A percentile compares a stretch with the other conserved stretches of the same genome.
Evolutionary conservation across 2,888 invertebrate genomes (phyloP).

Genomic region (Aspidiotus rigidus): DNA sequence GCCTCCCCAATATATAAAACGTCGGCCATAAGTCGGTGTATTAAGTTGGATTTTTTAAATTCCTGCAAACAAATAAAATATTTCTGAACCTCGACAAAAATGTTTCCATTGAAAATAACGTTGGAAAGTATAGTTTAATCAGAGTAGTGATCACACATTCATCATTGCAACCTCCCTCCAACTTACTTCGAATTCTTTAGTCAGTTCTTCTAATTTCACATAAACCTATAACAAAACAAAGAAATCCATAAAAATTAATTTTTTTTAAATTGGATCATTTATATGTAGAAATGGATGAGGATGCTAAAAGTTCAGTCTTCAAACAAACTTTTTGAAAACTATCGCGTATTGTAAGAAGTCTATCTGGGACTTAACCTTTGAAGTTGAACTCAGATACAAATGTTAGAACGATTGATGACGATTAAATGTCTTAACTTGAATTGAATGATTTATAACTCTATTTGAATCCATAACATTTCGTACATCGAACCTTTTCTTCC

Average conservation of each 20-base stretch:
- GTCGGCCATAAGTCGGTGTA: background rate
- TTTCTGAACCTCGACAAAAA: background rate
- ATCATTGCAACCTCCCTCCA: conserved; percentile 1
- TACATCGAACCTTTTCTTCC: too few species aligned
- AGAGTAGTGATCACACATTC: conserved; percentile 1
- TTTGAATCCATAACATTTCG: too few species aligned
- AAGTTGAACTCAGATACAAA: too few species aligned
- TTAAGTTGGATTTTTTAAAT: conserved; percentile 2
- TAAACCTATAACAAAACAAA: conserved; percentile 2
- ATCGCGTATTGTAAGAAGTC: background rate
- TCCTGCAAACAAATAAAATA: conserved; percentile 1
- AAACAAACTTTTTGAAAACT: background rate
- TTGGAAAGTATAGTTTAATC: background rate
- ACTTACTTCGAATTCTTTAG: conserved; percentile 1
- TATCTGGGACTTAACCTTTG: too few species aligned
- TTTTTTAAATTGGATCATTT: background rate
- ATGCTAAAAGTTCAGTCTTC: background rate
- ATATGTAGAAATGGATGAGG: background rate
- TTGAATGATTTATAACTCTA: too few species aligned
- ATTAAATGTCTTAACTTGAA: too few species aligned
- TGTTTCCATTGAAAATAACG: conserved; percentile 1
- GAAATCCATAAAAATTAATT: background rate
- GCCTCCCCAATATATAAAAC: conserved; percentile 4
- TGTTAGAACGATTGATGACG: too few species aligned
- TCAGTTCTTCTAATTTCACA: background rate